Percentiles rank a stretch among this genome's conserved stretches.
phyloP scores from a whole-genome alignment of 2,797 vertebrate species.

The Eremophila alpestris region DNA sequence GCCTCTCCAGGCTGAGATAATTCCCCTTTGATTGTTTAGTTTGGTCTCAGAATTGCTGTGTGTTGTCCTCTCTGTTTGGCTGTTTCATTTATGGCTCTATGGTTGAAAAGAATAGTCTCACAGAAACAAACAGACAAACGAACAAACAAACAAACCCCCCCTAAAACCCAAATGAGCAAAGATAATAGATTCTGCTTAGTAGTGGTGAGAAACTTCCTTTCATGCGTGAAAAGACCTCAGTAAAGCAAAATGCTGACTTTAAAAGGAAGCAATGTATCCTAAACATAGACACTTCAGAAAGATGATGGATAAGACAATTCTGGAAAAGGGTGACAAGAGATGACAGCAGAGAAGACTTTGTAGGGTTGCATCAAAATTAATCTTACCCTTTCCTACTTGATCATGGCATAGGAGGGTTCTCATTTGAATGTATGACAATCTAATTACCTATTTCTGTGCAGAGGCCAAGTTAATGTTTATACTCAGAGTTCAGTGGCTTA shows the following conservation, averaged over 20 bases:
- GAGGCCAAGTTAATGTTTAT: not conserved
- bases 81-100: constrained; percentile 4
- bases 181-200: not conserved
- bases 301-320: not conserved
- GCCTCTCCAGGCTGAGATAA: constrained; percentile 11
- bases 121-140: not conserved
- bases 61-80: not conserved
- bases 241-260: not conserved
- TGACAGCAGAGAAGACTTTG: not conserved
- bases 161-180: not conserved
- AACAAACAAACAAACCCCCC: not conserved
- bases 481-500: not conserved
- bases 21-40: not conserved
- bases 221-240: not conserved
- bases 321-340: not conserved
- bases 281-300: not conserved
- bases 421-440: not conserved
- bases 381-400: not conserved
- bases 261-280: not conserved
- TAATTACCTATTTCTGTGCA: not conserved
- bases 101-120: constrained; percentile 11
- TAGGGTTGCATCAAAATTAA: not conserved
- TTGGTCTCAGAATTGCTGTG: constrained; percentile 24
- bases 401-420: not conserved
- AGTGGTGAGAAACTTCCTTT: not conserved